Percentiles rank a stretch among this genome's conserved stretches.
phyloP scores from a whole-genome alignment of 2,797 vertebrate genomes.

The Lagodon rhomboides region DNA sequence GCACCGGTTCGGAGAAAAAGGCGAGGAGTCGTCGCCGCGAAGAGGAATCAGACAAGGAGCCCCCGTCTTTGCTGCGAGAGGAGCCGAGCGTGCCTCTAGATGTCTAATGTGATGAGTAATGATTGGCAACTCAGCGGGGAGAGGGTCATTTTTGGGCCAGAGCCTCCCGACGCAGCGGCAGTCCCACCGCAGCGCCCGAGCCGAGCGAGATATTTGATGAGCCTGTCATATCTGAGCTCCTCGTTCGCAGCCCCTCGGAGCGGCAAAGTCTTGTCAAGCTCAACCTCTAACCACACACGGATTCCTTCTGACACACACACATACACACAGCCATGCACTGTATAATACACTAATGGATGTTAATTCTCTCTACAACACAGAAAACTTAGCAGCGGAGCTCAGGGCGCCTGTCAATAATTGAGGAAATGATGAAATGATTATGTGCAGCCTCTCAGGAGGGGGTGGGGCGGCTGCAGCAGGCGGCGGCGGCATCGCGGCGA shows the following conservation, averaged over 20 bases:
- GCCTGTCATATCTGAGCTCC: slow-evolving; percentile 47
- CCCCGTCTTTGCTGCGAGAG: slow-evolving; percentile 1
- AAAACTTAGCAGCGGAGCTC: slow-evolving; percentile 56
- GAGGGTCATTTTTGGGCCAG: slow-evolving; percentile 58
- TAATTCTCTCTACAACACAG: slow-evolving; percentile 60
- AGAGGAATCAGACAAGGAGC: slow-evolving; percentile 24
- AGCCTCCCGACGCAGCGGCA: slow-evolving; percentile 46
- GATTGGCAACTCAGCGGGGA: slow-evolving; percentile 53
- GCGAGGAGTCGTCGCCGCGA: background rate
- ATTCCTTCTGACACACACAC: background rate
- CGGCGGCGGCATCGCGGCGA: slow-evolving; percentile 1
- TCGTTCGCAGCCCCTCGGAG: slow-evolving; percentile 28
- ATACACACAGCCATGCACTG: background rate
- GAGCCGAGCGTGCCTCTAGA: slow-evolving; percentile 11
- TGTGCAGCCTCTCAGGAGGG: slow-evolving; percentile 41
- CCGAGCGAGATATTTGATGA: slow-evolving; percentile 53
- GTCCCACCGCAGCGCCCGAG: slow-evolving; percentile 10
- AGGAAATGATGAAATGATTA: slow-evolving; percentile 74
- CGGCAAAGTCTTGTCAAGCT: slow-evolving; percentile 47
- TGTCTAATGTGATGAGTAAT: slow-evolving; percentile 55
- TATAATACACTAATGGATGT: slow-evolving; percentile 56
- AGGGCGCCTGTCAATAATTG: slow-evolving; percentile 63
- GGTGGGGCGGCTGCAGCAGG: slow-evolving; percentile 31
- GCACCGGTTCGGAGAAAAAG: no score
- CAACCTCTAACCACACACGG: slow-evolving; percentile 32